Evolutionary conservation across 2,888 invertebrate genomes (phyloP).

Genomic region (Zeuzera pyrina): DNA sequence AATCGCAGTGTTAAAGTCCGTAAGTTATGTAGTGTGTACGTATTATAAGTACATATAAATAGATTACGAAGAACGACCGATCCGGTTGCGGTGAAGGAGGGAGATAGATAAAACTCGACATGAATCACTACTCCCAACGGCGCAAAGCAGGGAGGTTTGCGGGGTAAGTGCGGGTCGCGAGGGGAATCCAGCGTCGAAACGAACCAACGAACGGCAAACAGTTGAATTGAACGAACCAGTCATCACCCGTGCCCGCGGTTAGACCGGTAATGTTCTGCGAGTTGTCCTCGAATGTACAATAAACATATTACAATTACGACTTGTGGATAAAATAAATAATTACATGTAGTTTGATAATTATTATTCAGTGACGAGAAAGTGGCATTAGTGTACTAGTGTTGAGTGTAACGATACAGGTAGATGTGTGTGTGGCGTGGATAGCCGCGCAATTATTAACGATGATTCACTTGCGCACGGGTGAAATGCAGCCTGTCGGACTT

Average conservation of each 20-base stretch:
- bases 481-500: slow-evolving; percentile 70
- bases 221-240: slow-evolving; percentile 59
- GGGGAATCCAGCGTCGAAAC: slow-evolving; percentile 32
- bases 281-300: slow-evolving; percentile 30
- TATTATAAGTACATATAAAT: slow-evolving; percentile 61
- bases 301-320: slow-evolving; percentile 30
- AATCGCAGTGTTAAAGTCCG: slow-evolving; percentile 57
- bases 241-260: slow-evolving; percentile 53
- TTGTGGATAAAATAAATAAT: slow-evolving; percentile 36
- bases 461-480: slow-evolving; percentile 71
- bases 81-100: slow-evolving; percentile 71
- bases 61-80: slow-evolving; percentile 71
- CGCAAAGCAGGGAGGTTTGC: slow-evolving; percentile 41
- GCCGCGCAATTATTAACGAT: slow-evolving; percentile 72
- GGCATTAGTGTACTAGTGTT: slow-evolving; percentile 23
- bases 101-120: slow-evolving; percentile 73
- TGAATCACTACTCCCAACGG: slow-evolving; percentile 67
- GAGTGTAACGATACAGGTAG: slow-evolving; percentile 58
- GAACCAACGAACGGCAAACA: slow-evolving; percentile 52
- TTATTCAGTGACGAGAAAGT: slow-evolving; percentile 32
- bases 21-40: slow-evolving; percentile 27
- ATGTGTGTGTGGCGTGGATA: slow-evolving; percentile 60
- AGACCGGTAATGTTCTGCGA: slow-evolving; percentile 37
- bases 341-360: slow-evolving; percentile 28
- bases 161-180: slow-evolving; percentile 22